Conservation (phyloP, 2,113 vertebrate species). For the Oreocharis arfaki region DNA sequence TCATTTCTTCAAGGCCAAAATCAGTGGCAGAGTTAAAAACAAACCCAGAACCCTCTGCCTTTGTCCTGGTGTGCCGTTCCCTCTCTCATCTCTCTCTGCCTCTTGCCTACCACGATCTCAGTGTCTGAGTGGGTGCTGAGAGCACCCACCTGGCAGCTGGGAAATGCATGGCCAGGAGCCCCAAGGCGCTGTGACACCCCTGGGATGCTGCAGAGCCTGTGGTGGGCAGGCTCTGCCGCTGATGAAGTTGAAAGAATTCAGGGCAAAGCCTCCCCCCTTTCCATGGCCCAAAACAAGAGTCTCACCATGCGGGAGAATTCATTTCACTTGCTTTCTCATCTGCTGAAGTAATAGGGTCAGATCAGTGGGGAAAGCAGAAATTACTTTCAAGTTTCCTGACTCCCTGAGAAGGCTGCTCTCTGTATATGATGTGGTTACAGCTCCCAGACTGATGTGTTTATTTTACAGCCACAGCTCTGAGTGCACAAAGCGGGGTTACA, state of each 20-base stretch:
- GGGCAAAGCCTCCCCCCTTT: background rate
- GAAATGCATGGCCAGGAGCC: accelerated
- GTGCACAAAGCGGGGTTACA: background rate
- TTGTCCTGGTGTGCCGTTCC: accelerated
- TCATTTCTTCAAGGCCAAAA: background rate
- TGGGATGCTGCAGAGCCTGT: background rate
- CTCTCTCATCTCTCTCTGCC: background rate
- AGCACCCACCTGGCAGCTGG: background rate
- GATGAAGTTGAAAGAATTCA: background rate
- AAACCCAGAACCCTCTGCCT: background rate
- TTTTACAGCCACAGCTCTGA: background rate
- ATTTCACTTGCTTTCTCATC: background rate
- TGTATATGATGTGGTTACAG: background rate
- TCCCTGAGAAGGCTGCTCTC: background rate
- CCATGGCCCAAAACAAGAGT: background rate
- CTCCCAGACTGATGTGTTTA: background rate
- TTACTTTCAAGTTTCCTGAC: background rate
- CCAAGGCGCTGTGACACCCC: accelerated
- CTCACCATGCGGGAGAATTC: background rate
- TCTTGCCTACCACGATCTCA: accelerated
- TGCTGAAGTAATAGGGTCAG: constrained; percentile 39
- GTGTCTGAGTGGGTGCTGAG: accelerated
- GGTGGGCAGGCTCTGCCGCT: background rate
- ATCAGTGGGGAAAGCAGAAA: constrained; percentile 18
- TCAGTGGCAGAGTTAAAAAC: background rate